Percentiles rank a stretch among this genome's conserved stretches.
phyloP scores from a whole-genome alignment of 2,113 vertebrate genomes.

The Tenebrosternarchus preto region DNA sequence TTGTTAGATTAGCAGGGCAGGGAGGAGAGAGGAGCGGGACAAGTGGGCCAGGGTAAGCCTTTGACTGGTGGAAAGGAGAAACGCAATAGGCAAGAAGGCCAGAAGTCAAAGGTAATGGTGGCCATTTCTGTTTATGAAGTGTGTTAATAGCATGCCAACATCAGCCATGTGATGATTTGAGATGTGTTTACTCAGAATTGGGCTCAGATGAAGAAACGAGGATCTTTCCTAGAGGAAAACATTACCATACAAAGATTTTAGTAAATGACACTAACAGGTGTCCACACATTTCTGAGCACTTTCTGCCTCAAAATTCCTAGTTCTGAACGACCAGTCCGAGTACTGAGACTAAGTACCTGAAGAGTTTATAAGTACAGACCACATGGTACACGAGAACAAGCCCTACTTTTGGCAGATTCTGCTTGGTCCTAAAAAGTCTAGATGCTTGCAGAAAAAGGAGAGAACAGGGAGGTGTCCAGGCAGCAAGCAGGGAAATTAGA shows the following conservation, averaged over 20 bases:
- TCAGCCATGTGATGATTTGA: background rate
- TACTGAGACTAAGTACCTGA: no score
- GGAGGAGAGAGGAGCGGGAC: slow-evolving; percentile 2
- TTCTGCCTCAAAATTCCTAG: no score
- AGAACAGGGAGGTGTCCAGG: no score
- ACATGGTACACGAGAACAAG: no score
- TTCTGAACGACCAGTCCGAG: no score
- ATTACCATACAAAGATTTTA: background rate
- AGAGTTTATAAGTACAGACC: no score
- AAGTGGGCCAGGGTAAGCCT: background rate
- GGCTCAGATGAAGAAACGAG: background rate
- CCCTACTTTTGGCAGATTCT: no score
- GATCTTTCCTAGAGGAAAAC: background rate
- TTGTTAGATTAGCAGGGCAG: slow-evolving; percentile 46
- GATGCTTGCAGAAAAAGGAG: no score
- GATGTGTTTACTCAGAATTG: slow-evolving; percentile 1
- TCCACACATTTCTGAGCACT: no score
- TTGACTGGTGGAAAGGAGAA: background rate
- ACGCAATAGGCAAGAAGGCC: background rate
- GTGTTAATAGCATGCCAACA: slow-evolving; percentile 8
- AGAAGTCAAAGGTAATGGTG: slow-evolving; percentile 10
- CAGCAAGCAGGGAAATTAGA: no score
- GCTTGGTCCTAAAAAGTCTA: no score
- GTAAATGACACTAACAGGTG: no score
- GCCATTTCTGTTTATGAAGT: slow-evolving; percentile 11